phyloP scores from a whole-genome alignment of 2,888 invertebrate species.

The Coenonympha glycerion region DNA sequence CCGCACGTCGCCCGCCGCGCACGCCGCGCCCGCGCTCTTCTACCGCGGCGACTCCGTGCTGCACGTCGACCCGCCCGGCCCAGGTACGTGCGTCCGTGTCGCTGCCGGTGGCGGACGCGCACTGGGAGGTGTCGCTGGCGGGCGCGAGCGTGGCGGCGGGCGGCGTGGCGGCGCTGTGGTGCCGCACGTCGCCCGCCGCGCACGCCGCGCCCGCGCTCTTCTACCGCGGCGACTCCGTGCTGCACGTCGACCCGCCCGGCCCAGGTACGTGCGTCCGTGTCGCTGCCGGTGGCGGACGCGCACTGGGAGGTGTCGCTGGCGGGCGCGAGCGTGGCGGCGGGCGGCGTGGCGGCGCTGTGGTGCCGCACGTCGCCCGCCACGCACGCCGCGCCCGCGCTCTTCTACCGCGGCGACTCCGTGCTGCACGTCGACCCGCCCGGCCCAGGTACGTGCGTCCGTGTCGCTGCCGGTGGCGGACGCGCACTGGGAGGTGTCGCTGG shows the following conservation, averaged over 20 bases:
- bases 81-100: slow-evolving; percentile 79
- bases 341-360: slow-evolving; percentile 50
- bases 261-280: slow-evolving; percentile 78
- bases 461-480: too few species aligned
- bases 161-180: slow-evolving; percentile 50
- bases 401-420: slow-evolving; percentile 47
- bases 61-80: slow-evolving; percentile 70
- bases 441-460: slow-evolving; percentile 66
- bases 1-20: slow-evolving; percentile 26
- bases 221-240: slow-evolving; percentile 45
- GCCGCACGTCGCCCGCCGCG: slow-evolving; percentile 31
- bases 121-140: slow-evolving; percentile 41
- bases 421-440: slow-evolving; percentile 70
- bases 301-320: slow-evolving; percentile 41
- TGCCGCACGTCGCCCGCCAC: slow-evolving; percentile 34
- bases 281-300: slow-evolving; percentile 74
- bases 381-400: slow-evolving; percentile 35
- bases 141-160: slow-evolving; percentile 40
- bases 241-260: slow-evolving; percentile 70
- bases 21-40: slow-evolving; percentile 41
- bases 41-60: slow-evolving; percentile 45
- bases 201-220: slow-evolving; percentile 38
- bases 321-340: slow-evolving; percentile 37
- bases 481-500: too few species aligned
- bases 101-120: slow-evolving; percentile 68